phyloP scores from a whole-genome alignment of 2,113 vertebrate species.

The Triplophysa tibetana region DNA sequence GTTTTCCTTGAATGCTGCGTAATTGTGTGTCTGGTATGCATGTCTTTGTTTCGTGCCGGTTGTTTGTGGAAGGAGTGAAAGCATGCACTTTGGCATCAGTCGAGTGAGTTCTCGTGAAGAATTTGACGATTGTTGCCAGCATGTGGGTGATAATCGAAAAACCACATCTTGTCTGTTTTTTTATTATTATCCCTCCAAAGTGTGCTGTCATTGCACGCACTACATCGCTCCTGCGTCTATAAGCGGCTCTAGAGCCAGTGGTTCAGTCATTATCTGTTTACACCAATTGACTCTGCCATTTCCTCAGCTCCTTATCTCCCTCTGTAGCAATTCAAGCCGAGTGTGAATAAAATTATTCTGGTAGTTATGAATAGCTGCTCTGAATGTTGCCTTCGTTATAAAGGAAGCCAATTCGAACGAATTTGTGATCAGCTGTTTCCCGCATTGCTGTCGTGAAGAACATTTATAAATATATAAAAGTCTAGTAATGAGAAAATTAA shows the following conservation, averaged over 20 bases:
- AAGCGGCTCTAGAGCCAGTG: constrained; percentile 46
- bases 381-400: constrained; percentile 48
- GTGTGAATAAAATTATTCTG: constrained; percentile 56
- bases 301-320: constrained; percentile 51
- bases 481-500: constrained; percentile 36
- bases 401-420: constrained; percentile 44
- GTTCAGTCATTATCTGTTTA: constrained; percentile 60
- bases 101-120: constrained; percentile 17
- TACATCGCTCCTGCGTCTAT: constrained; percentile 34
- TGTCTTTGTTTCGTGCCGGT: constrained; percentile 6
- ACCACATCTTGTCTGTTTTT: constrained; percentile 41
- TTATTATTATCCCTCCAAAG: constrained; percentile 47
- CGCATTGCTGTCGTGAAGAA: constrained; percentile 26
- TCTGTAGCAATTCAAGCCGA: constrained; percentile 47
- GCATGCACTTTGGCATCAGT: constrained; percentile 24
- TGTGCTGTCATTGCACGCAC: constrained; percentile 41
- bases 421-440: constrained; percentile 39
- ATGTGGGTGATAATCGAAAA: constrained; percentile 36
- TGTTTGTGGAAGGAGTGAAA: constrained; percentile 21
- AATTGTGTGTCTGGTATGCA: neutral
- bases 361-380: constrained; percentile 53
- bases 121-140: constrained; percentile 27
- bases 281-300: constrained; percentile 57
- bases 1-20: constrained; percentile 5
- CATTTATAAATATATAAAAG: constrained; percentile 36